Conservation (phyloP, 2,113 vertebrate species). For the Eudorcas thomsonii region DNA sequence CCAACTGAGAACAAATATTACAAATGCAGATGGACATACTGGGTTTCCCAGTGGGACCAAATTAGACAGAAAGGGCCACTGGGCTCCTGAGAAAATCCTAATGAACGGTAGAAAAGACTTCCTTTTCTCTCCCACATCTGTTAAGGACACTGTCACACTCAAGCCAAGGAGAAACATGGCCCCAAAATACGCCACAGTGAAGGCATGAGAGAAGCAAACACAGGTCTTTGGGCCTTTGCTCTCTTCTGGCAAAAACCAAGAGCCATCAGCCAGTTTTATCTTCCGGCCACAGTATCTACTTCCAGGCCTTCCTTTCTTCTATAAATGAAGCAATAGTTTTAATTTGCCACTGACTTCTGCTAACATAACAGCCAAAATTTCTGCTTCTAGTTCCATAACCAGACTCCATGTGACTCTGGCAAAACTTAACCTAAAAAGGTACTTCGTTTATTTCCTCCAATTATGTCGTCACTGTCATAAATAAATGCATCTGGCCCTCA, state of each 20-base stretch:
- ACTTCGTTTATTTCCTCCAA: conserved; percentile 11
- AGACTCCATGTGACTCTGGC: not conserved
- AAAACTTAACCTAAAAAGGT: conserved; percentile 43
- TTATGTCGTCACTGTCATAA: conserved; percentile 40
- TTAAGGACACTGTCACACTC: not conserved
- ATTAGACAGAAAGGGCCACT: not conserved
- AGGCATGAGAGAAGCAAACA: not conserved
- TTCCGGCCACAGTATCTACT: not conserved
- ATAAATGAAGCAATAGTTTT: not conserved
- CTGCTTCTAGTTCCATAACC: conserved; percentile 15
- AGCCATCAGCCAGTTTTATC: not conserved
- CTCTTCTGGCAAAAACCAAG: not conserved
- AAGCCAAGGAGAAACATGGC: not conserved
- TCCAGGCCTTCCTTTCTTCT: not conserved
- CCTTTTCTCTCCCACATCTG: not conserved
- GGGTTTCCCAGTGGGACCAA: not conserved
- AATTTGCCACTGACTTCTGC: not conserved
- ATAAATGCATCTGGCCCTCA: conserved; percentile 38
- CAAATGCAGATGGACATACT: not conserved
- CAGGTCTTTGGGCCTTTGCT: not conserved
- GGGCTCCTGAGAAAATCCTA: not conserved
- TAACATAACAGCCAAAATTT: not conserved
- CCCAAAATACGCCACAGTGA: not conserved
- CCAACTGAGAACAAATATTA: not conserved
- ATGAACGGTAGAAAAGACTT: not conserved